Evolutionary conservation across 2,888 invertebrate species (phyloP), one percentile per base, ranked within the genome.

Genomic region (Timema podura): DNA sequence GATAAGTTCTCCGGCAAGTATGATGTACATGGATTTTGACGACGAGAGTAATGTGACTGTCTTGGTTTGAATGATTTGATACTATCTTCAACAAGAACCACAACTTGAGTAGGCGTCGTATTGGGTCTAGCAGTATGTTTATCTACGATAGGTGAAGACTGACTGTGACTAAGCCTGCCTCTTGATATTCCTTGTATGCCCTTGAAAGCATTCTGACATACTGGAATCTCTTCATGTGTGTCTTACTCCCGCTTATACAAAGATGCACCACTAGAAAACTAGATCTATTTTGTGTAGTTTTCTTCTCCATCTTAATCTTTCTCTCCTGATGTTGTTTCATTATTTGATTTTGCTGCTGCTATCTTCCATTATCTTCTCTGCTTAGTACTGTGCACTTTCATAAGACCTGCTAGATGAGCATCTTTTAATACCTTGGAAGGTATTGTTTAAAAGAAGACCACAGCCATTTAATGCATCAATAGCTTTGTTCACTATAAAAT

Each of bases 331-430:
- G 59, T 59, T 16, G 16, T 7, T 59, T 30, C 10, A 44, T 59
- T 1, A 16, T 59, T 7, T 59, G 59, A 59, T 13, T 15, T 7
- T 45, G 11, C 30, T 59, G 59, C 13, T 59, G 16, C 30, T 59
- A 13, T 13, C 59, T n/a, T 16, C 59, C 59, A 16, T 9, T 30
- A 59, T 59, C 59, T 59, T 59, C 59, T 59, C 16, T 15, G 59
- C 16, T 59, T 59, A 59, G 45, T 59, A 10, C 44, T 5, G 13
- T 16, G 7, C 30, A 59, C 11, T 59, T 59, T 59, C 59, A 59
- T 59, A 59, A 59, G 30, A 59, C 59, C 59, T 16, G 59, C 16
- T 59, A 59, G 59, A 59, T 59, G 59, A 15, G 59, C 59, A 59
- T 59, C 59, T 59, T 59, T 8, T 13, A 59, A 30, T 59, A 5